Evolutionary conservation across 1,140 invertebrate genomes (phyloP), one percentile per base, ranked within the genome.

Genomic region (Cataglyphis hispanica): DNA sequence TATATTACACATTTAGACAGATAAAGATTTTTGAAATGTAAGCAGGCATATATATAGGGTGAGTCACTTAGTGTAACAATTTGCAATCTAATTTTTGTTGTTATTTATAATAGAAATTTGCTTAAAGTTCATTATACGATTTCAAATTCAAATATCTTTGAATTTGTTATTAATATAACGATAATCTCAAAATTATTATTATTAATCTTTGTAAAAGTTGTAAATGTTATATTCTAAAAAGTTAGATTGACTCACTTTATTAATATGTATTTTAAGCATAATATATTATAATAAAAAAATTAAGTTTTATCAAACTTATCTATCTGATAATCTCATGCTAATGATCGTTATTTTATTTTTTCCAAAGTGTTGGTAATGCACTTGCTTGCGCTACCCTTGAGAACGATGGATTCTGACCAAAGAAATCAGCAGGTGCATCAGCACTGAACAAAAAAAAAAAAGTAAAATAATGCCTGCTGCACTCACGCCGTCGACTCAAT

Each of bases 401-500:
- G 91, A 94, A 93, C 92, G 86, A 93, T 92, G 94, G 93, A 94
- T 87, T 94, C 92, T 93, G 91, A 94, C 87, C 91, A 92, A 92
- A 93, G 90, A 91, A 92, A 94, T 92, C 92, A 91, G 89, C 93
- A 91, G 87, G 88, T 92, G 90, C 90, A 91, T 85, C 86, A 91
- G 92, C 90, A 93, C 92, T 94, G 93, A 94, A 87, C 63, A 87
- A 89, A 77, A 89, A 85, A 66, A 86, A 93, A 92, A 91, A 94
- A 92, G 89, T 90, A 92, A 94, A 93, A 94, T 92, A 94, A 95
- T 94, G 93, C 92, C 92, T 93, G 92, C 92, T 92, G 90, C 91
- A 94, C 89, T 93, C 84, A 91, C 91, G 91, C 91, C 87, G 92
- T 89, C 92, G 86, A 94, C 91, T 93, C 91, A 86, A 92, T 91